Conservation (phyloP, 2,797 vertebrate genomes). For the Clarias fuscus region DNA sequence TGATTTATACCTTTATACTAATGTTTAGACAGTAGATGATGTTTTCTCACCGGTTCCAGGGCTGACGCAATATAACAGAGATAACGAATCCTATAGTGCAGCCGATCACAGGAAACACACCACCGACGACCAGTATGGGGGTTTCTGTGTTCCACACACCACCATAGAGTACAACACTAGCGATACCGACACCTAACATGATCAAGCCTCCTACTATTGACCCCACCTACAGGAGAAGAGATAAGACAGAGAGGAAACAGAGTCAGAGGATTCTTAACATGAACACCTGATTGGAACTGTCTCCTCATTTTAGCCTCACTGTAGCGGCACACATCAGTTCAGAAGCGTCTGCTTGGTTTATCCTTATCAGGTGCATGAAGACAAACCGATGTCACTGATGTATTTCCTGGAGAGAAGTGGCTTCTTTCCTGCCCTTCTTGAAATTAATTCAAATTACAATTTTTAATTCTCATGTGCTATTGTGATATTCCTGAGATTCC, state of each 20-base stretch:
- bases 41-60: conserved; percentile 69
- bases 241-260: neutral
- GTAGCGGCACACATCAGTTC: no score
- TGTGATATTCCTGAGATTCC: no score
- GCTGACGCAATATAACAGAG: conserved; percentile 62
- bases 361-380: no score
- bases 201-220: conserved; percentile 60
- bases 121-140: conserved; percentile 61
- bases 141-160: conserved; percentile 63
- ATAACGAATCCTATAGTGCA: conserved; percentile 63
- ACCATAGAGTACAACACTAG: conserved; percentile 58
- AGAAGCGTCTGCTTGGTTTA: no score
- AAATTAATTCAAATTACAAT: no score
- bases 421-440: no score
- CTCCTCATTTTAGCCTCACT: no score
- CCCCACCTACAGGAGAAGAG: conserved; percentile 59
- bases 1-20: neutral
- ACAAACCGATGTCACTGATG: no score
- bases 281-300: neutral
- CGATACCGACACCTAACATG: conserved; percentile 58
- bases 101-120: conserved; percentile 69
- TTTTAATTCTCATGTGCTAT: no score
- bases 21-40: neutral
- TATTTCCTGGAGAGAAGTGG: no score
- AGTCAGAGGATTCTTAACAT: neutral